Evolutionary conservation across 2,113 vertebrate genomes (phyloP).

Genomic region (Morone saxatilis): DNA sequence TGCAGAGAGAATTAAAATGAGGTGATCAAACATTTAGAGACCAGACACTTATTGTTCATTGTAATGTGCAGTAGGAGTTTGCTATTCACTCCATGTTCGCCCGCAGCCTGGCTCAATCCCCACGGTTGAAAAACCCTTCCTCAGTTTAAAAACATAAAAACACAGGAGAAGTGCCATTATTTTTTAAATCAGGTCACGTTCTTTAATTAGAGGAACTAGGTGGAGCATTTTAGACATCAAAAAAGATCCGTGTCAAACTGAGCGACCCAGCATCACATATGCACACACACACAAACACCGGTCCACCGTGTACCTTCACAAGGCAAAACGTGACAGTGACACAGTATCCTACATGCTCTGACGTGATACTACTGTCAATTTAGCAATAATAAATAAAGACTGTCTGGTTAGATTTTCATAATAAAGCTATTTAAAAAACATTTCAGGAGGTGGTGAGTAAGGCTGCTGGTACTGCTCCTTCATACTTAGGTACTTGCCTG

Average conservation of each 20-base stretch:
- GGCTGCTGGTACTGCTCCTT: no score
- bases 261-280: no score
- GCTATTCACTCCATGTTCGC: conserved; percentile 39
- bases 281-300: no score
- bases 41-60: conserved; percentile 34
- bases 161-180: background rate
- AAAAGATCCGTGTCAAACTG: conserved; percentile 21
- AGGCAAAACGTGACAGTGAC: no score
- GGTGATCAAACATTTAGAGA: conserved; percentile 60
- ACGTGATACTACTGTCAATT: no score
- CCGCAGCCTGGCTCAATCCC: conserved; percentile 8
- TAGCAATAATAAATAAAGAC: no score
- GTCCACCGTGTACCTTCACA: no score
- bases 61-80: conserved; percentile 42
- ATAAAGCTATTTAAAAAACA: no score
- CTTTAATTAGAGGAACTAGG: conserved; percentile 10
- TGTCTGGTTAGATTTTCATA: no score
- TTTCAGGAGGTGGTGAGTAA: no score
- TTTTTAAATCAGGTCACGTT: conserved; percentile 15
- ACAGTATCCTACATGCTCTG: no score
- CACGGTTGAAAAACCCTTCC: conserved; percentile 5
- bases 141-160: conserved; percentile 14
- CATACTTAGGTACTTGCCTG: no score
- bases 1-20: conserved; percentile 55
- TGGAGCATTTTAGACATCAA: conserved; percentile 27